These are phyloP conservation scores for Poliocrania exsul DNA, from an alignment of 2,797 vertebrate species.

Conservation along the genomic window DNA sequence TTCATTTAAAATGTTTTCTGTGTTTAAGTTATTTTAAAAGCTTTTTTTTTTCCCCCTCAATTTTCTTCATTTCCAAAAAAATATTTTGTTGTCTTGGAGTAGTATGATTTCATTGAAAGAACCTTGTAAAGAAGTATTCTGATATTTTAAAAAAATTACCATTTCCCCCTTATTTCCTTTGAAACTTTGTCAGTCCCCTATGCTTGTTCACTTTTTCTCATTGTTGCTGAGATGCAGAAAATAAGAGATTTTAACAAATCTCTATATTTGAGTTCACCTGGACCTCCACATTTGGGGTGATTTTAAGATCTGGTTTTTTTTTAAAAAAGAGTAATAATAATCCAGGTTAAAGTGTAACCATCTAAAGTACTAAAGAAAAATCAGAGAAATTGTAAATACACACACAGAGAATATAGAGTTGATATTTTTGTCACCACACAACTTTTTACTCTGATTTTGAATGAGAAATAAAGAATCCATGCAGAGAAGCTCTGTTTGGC, in stretches of 20 bases:
- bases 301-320: not conserved
- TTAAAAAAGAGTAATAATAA: not conserved
- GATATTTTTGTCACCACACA: not conserved
- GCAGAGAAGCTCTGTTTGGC: not conserved
- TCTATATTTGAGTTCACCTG: not conserved
- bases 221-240: not conserved
- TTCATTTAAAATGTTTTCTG: not conserved
- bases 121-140: not conserved
- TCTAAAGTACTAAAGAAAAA: not conserved
- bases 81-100: not conserved
- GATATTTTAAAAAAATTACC: not conserved
- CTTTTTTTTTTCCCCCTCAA: not conserved
- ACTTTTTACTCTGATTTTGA: not conserved
- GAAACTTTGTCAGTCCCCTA: not conserved
- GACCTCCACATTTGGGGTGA: not conserved
- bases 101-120: not conserved
- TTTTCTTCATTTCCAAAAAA: not conserved
- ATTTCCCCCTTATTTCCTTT: not conserved
- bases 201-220: not conserved
- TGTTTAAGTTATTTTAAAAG: not conserved
- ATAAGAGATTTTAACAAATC: not conserved
- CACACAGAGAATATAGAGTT: rapidly evolving
- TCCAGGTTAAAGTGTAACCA: not conserved
- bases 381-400: not conserved
- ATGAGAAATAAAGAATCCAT: not conserved